A percentile compares a stretch with the other conserved stretches of the same genome.
Evolutionary conservation across 1,140 invertebrate species (phyloP).

Genomic region (Drosophila ercepeae): DNA sequence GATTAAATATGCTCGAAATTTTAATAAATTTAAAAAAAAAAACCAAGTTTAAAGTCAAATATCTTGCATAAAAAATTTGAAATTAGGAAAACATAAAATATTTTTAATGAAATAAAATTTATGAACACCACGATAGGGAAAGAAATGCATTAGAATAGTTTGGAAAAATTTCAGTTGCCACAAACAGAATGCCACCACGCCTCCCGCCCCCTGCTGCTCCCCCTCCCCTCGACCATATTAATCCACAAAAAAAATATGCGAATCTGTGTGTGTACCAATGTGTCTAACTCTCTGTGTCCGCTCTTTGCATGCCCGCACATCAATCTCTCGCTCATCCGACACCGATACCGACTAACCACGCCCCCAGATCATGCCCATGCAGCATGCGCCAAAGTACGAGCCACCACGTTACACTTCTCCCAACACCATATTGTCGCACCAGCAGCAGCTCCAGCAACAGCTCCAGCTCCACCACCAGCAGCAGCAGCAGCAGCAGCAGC

Average conservation of each 20-base stretch:
- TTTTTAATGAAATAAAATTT: too few relatives aligned
- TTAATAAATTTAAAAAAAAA: too few relatives aligned
- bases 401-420: slow-evolving; percentile 85
- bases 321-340: slow-evolving; percentile 38
- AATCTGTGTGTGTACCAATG: slow-evolving; percentile 49
- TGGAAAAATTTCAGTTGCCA: not conserved
- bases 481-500: too few relatives aligned
- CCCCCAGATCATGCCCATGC: slow-evolving; percentile 79
- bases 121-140: too few relatives aligned
- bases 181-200: not conserved
- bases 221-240: not conserved
- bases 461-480: too few relatives aligned
- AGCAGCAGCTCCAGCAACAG: too few relatives aligned
- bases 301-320: slow-evolving; percentile 63
- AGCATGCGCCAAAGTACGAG: slow-evolving; percentile 83
- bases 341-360: slow-evolving; percentile 36
- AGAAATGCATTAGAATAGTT: not conserved
- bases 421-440: slow-evolving; percentile 84
- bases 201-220: not conserved
- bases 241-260: slow-evolving; percentile 9
- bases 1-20: too few relatives aligned
- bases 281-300: slow-evolving; percentile 50
- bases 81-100: too few relatives aligned
- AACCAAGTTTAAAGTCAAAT: too few relatives aligned
- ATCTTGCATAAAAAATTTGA: too few relatives aligned